Evolutionary conservation across 2,888 invertebrate genomes (phyloP), one percentile per base, ranked within the genome.

Genomic region (Penaeus monodon): DNA sequence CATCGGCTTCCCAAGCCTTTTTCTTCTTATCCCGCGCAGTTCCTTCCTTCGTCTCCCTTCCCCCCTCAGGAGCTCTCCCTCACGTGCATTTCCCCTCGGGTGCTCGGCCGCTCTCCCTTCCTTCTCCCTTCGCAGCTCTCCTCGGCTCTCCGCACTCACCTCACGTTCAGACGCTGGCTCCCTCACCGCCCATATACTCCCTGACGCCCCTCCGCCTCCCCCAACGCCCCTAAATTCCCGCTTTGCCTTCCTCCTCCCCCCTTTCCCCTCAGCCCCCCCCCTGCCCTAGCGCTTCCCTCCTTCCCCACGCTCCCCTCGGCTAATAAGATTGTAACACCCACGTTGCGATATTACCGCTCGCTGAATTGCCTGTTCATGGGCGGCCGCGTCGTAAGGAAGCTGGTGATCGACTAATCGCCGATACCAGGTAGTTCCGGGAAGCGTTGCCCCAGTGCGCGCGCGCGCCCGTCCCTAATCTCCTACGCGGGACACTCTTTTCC

Each of bases 291-390:
- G 10, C n/a, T 70, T 70, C 70, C 33, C 70, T 24, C 70, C 70
- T 29, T 70, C 24, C 57, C 24, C 44, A 22, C 33, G 57, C 57
- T 83, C 44, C 83, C 81, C 44, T 27, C 82, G n/a, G 29, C 63
- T 83, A 73, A 83, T 83, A 74, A 82, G 82, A 73, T 82, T 83
- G 74, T 83, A 65, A 33, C 74, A 57, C 38, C 74, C 22, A n/a
- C 27, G 24, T 38, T 38, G 33, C 82, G 64, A 49, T 74, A 74
- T 83, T 65, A 8, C 12, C 65, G 27, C 74, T 22, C 82, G 74
- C 74, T 65, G 73, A 83, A 83, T 81, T 74, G 82, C 33, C 63
- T 65, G 29, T 74, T 83, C 82, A 83, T 82, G 73, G 82, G 63
- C 74, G 38, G 33, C 29, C 65, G 73, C 38, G 70, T 73, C 73